These are phyloP conservation scores for Ectropis crepuscularia DNA, from an alignment of 2,888 invertebrate species.

Conservation along the genomic window DNA sequence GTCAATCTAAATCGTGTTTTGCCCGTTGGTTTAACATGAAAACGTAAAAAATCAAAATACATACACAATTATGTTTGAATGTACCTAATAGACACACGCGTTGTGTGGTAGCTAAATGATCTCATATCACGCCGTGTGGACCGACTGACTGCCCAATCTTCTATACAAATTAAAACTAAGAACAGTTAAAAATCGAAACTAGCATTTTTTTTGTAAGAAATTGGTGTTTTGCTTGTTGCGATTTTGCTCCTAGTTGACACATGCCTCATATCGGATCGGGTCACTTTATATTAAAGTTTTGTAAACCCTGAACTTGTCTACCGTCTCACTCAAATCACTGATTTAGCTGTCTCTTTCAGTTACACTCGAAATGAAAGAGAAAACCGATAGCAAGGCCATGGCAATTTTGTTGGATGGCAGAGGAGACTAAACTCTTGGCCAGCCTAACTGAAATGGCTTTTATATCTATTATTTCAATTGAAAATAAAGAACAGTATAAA, in stretches of 20 bases:
- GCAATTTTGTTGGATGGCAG: too few relatives aligned
- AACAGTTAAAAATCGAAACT: conserved; percentile 8
- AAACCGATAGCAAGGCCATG: too few relatives aligned
- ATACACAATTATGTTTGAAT: conserved; percentile 15
- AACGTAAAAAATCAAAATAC: conserved; percentile 10
- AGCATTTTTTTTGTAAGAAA: neutral
- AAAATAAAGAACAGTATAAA: too few relatives aligned
- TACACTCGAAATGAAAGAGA: too few relatives aligned
- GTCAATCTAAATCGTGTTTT: neutral
- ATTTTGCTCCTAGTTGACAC: neutral
- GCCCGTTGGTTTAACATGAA: conserved; percentile 10
- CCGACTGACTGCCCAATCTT: conserved; percentile 61
- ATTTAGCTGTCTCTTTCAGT: too few relatives aligned
- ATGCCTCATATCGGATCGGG: neutral
- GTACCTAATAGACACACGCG: conserved; percentile 31
- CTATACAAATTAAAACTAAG: conserved; percentile 14
- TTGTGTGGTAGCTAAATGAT: conserved; percentile 58
- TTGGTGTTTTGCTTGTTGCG: neutral
- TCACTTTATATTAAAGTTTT: too few relatives aligned
- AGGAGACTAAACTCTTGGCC: too few relatives aligned
- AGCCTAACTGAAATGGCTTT: too few relatives aligned
- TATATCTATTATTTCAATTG: too few relatives aligned
- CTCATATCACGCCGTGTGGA: conserved; percentile 61
- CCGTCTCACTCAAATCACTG: too few relatives aligned
- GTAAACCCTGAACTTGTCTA: too few relatives aligned